These are phyloP conservation scores for Montifringilla adamsi DNA, from an alignment of 2,113 vertebrate genomes.

Conservation along the genomic window DNA sequence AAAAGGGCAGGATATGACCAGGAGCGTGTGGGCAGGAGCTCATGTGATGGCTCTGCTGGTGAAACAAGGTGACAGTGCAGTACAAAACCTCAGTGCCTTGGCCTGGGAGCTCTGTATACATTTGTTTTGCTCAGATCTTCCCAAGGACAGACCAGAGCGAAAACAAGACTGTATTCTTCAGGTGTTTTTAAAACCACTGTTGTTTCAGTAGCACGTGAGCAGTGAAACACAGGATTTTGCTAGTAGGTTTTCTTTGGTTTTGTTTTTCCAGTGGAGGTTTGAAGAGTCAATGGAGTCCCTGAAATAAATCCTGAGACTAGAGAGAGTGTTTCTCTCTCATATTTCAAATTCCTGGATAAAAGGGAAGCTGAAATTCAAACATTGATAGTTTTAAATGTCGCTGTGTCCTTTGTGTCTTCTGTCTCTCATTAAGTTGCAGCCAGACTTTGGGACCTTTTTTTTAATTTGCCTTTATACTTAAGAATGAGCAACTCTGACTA, in stretches of 20 bases:
- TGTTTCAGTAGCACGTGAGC: not conserved
- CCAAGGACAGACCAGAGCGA: rapidly evolving
- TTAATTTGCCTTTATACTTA: not conserved
- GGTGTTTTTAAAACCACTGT: not conserved
- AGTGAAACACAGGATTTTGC: not conserved
- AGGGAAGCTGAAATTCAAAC: not conserved
- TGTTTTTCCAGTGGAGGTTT: not conserved
- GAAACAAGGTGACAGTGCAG: rapidly evolving
- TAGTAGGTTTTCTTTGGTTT: not conserved
- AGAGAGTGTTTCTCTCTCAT: not conserved
- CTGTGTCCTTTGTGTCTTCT: not conserved
- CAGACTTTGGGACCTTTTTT: not conserved
- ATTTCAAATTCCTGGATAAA: not conserved
- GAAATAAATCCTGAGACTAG: not conserved
- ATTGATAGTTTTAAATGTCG: not conserved
- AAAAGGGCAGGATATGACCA: not conserved
- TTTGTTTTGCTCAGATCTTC: not conserved
- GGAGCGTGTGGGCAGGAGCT: rapidly evolving
- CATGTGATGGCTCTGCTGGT: not conserved
- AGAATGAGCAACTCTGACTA: not conserved
- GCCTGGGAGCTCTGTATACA: not conserved
- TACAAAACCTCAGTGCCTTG: not conserved
- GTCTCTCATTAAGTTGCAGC: not conserved
- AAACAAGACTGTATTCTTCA: not conserved
- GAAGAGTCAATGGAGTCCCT: not conserved